These are phyloP conservation scores for Hyaena hyaena DNA, from an alignment of 2,113 vertebrate genomes.

Conservation along the genomic window DNA sequence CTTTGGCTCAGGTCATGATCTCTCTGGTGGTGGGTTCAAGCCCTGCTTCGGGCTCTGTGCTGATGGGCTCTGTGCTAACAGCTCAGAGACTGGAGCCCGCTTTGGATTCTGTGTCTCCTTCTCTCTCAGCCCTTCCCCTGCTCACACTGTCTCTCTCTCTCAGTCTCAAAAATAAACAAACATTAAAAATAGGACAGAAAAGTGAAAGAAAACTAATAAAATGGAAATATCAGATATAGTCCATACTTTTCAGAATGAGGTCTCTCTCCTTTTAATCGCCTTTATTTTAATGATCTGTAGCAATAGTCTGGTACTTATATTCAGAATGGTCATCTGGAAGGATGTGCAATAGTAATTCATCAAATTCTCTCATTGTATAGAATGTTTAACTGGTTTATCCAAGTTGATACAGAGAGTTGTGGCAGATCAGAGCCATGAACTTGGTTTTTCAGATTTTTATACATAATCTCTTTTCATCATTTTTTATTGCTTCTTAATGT, in stretches of 20 bases:
- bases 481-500: neutral
- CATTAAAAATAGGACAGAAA: neutral
- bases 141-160: too few relatives aligned
- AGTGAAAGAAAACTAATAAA: neutral
- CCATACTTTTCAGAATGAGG: neutral
- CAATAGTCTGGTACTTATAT: neutral
- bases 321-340: neutral
- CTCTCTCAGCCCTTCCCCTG: too few relatives aligned
- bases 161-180: too few relatives aligned
- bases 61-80: too few relatives aligned
- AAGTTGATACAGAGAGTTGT: neutral
- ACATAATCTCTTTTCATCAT: neutral
- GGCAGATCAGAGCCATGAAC: neutral
- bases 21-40: too few relatives aligned
- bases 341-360: neutral
- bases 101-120: too few relatives aligned
- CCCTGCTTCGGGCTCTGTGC: too few relatives aligned
- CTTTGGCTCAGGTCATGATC: too few relatives aligned
- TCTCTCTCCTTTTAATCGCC: neutral
- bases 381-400: neutral
- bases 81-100: too few relatives aligned
- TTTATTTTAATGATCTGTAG: neutral
- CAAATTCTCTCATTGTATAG: neutral
- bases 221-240: neutral
- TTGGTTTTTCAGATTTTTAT: neutral